These are phyloP conservation scores for Cylas formicarius DNA, from an alignment of 1,140 invertebrate genomes.

Conservation along the genomic window DNA sequence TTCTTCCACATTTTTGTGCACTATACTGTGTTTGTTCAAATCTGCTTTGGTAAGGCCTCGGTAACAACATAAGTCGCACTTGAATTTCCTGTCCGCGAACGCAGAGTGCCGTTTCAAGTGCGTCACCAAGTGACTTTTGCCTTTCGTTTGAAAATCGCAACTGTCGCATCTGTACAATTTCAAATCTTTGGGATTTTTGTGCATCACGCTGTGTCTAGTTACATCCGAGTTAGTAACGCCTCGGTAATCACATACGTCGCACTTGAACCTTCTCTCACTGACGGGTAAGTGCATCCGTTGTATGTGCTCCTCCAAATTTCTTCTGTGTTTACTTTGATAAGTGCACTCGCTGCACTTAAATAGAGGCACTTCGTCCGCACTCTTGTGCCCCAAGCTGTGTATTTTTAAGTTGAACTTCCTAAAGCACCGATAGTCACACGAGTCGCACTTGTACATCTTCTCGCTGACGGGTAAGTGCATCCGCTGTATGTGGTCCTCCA, in stretches of 20 bases:
- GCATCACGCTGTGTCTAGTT: constrained; percentile 15
- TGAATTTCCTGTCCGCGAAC: constrained; percentile 9
- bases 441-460: too few species aligned
- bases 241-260: constrained; percentile 14
- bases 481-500: too few species aligned
- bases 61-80: neutral
- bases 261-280: constrained; percentile 14
- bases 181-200: constrained; percentile 17
- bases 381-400: constrained; percentile 17
- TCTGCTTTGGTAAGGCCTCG: constrained; percentile 17
- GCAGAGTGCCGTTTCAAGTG: constrained; percentile 13
- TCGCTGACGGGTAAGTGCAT: too few species aligned
- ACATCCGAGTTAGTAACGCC: constrained; percentile 17
- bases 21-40: constrained; percentile 18
- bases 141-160: constrained; percentile 17
- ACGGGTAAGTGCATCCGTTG: constrained; percentile 11
- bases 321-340: constrained; percentile 15
- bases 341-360: constrained; percentile 16
- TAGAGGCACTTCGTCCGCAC: constrained; percentile 18
- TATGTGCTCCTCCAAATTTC: constrained; percentile 18
- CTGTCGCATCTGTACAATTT: constrained; percentile 18
- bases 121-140: constrained; percentile 17
- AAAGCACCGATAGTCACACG: too few species aligned
- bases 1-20: too few species aligned
- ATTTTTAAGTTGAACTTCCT: constrained; percentile 18